Conservation (phyloP, 2,888 invertebrate genomes). For the Plemyria rubiginata region DNA sequence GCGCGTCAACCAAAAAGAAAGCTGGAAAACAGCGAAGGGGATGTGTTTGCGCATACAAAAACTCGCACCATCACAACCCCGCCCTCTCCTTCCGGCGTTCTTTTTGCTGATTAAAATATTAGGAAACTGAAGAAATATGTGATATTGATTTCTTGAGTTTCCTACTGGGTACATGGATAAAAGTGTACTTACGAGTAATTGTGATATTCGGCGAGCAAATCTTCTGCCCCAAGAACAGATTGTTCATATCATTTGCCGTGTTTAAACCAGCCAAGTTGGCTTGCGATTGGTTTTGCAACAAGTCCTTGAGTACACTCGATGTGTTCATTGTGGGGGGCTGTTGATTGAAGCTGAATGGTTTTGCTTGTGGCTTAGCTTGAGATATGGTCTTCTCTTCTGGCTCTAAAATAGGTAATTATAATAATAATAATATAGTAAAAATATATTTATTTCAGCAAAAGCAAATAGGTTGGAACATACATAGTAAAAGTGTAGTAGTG, state of each 20-base stretch:
- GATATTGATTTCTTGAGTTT: too few relatives aligned
- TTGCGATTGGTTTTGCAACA: slow-evolving; percentile 60
- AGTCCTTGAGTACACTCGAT: slow-evolving; percentile 64
- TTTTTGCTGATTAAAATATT: too few relatives aligned
- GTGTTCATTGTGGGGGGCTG: slow-evolving; percentile 47
- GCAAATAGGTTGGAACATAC: too few relatives aligned
- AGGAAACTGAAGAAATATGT: too few relatives aligned
- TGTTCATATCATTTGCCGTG: slow-evolving; percentile 54
- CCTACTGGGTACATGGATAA: neutral
- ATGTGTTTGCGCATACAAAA: too few relatives aligned
- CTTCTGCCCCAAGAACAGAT: slow-evolving; percentile 73
- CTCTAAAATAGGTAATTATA: slow-evolving; percentile 44
- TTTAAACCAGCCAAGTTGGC: slow-evolving; percentile 44
- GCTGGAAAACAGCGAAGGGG: too few relatives aligned
- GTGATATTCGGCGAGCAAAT: slow-evolving; percentile 69
- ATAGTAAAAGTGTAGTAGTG: too few relatives aligned
- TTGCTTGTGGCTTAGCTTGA: slow-evolving; percentile 34
- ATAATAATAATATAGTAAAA: too few relatives aligned
- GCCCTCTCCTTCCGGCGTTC: too few relatives aligned
- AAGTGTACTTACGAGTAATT: slow-evolving; percentile 59
- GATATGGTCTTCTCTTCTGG: slow-evolving; percentile 49
- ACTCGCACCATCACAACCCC: too few relatives aligned
- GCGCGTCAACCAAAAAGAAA: too few relatives aligned
- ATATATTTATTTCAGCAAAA: too few relatives aligned
- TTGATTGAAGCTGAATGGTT: slow-evolving; percentile 34